Percentiles rank a stretch among this genome's conserved stretches.
Conservation (phyloP, 2,797 vertebrate genomes). For the Tympanoctomys barrerae region DNA sequence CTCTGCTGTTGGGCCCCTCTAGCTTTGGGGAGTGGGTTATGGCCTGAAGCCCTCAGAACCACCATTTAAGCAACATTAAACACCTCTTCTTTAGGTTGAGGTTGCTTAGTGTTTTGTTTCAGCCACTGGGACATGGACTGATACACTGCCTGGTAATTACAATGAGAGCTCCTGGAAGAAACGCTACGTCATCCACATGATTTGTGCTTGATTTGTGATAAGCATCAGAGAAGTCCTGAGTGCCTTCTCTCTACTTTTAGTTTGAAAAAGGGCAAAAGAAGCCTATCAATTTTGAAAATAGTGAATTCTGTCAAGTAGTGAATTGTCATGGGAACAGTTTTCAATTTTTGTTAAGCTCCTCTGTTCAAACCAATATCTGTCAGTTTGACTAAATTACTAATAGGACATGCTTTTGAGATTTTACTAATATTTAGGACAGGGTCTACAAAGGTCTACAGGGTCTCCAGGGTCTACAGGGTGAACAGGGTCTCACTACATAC, state of each 20-base stretch:
- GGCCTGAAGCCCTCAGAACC: background rate
- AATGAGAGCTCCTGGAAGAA: background rate
- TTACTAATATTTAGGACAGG: too few relatives aligned
- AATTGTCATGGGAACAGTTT: slow-evolving; percentile 21
- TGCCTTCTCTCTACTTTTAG: background rate
- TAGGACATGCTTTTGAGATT: background rate
- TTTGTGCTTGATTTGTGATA: background rate
- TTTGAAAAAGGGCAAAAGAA: background rate
- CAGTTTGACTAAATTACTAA: background rate
- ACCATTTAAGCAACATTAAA: background rate
- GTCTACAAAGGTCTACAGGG: too few relatives aligned
- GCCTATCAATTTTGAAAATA: background rate
- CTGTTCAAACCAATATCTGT: background rate
- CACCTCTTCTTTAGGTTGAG: background rate
- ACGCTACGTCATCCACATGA: background rate
- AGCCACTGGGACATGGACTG: background rate
- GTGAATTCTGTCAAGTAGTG: background rate
- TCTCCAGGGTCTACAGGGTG: too few relatives aligned
- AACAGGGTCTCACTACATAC: too few relatives aligned
- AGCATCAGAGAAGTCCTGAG: background rate
- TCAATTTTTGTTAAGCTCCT: background rate
- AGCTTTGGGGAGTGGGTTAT: background rate
- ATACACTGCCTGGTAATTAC: background rate
- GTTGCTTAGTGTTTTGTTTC: background rate
- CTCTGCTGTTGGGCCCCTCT: background rate